Evolutionary conservation across 2,888 invertebrate species (phyloP).

Genomic region (Leptinotarsa tumamoca): DNA sequence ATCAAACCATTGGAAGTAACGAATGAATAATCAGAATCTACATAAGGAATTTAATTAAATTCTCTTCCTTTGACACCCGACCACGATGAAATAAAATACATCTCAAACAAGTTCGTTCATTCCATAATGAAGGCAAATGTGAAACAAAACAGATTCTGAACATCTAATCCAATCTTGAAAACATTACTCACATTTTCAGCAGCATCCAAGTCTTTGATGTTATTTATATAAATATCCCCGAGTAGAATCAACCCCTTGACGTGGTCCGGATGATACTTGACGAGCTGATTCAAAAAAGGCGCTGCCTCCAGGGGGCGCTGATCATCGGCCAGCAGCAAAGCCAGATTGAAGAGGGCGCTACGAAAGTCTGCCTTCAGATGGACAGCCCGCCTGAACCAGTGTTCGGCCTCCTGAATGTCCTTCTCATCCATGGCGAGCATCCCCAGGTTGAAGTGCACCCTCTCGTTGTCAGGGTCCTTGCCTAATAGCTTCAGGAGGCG

Average conservation of each 20-base stretch:
- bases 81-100: too few species aligned
- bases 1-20: too few species aligned
- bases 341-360: conserved; percentile 94
- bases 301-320: conserved; percentile 91
- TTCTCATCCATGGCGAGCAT: conserved; percentile 97
- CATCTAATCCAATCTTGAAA: conserved; percentile 5
- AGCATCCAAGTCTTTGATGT: conserved; percentile 92
- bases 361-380: conserved; percentile 90
- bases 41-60: too few species aligned
- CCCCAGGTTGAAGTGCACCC: conserved; percentile 92
- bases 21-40: too few species aligned
- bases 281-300: conserved; percentile 90
- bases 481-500: conserved; percentile 84
- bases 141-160: background rate
- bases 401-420: conserved; percentile 88
- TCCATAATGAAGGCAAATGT: background rate
- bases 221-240: conserved; percentile 96
- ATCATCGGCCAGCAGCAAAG: conserved; percentile 88
- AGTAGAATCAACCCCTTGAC: conserved; percentile 93
- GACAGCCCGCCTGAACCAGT: conserved; percentile 82
- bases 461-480: conserved; percentile 84
- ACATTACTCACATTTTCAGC: conserved; percentile 85
- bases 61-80: too few species aligned
- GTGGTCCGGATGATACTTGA: conserved; percentile 92
- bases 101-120: background rate